A percentile compares a stretch with the other conserved stretches of the same genome.
Evolutionary conservation across 1,140 invertebrate species (phyloP).

Genomic region (Adelges cooleyi): DNA sequence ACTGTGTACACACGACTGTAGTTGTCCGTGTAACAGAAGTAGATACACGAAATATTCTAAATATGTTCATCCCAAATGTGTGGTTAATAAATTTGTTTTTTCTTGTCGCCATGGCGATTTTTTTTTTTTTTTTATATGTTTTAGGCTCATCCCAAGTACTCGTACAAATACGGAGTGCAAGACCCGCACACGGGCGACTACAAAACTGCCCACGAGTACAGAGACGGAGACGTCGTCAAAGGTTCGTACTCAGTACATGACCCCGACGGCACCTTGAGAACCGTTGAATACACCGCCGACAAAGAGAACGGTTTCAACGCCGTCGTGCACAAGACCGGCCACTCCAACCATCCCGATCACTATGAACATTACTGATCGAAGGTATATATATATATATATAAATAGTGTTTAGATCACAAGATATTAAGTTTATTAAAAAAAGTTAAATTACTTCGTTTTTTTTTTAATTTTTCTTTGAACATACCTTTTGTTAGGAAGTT

Average conservation of each 20-base stretch:
- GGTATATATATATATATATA: too few species aligned
- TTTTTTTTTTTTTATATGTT: conserved; percentile 31
- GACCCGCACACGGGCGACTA: conserved; percentile 53
- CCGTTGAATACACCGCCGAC: conserved; percentile 56
- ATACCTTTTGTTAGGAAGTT: too few species aligned
- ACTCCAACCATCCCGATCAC: conserved; percentile 42
- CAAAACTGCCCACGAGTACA: conserved; percentile 30
- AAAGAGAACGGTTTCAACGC: conserved; percentile 50
- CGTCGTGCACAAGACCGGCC: conserved; percentile 42
- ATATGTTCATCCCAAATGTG: too few species aligned
- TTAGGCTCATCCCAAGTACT: conserved; percentile 50
- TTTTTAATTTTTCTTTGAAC: too few species aligned
- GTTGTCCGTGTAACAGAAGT: too few species aligned
- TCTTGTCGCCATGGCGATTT: too few species aligned
- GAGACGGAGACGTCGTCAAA: conserved; percentile 37
- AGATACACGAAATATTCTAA: too few species aligned
- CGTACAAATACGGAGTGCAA: conserved; percentile 56
- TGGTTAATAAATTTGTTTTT: too few species aligned
- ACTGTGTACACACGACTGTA: too few species aligned
- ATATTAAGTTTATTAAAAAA: too few species aligned
- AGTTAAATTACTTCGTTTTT: too few species aligned
- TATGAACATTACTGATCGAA: conserved; percentile 34
- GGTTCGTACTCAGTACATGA: conserved; percentile 43
- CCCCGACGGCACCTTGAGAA: conserved; percentile 40
- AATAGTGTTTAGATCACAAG: too few species aligned